Base-by-base conservation (phyloP, 2,113 vertebrate genomes). In the Gobio gobio region DNA sequence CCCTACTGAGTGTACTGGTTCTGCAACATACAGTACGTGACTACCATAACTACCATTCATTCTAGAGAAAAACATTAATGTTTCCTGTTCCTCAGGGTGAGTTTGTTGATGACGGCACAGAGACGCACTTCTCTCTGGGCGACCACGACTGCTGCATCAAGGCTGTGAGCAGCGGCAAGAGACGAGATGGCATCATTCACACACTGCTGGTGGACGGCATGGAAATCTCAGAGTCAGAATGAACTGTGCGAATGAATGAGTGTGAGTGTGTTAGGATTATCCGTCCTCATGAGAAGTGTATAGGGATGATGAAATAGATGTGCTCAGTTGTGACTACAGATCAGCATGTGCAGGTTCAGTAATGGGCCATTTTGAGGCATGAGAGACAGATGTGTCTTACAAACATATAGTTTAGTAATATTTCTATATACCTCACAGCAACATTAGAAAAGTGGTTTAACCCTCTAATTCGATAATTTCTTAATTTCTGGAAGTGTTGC, bases 101-200 rank as follows among this genome's bases (percentile, higher is more conserved):
- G 94, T 99, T 99, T 91, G 98, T 99, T 83, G 98, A 99, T 0
- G 98, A 99, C 2, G 98, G 98, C 61, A 99, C 98, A 5, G 98
- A 99, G 91, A 99, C 98, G 0, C 98, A 99, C 92, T 99, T 99
- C 94, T 95, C 90, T 2, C 91, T 99, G 1, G 95, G 95, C 29
- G 92, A 95, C 76, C 97, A 99, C 70, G 95, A 95, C 90, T 99
- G 98, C 92, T 98, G 93, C 86, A 97, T 99, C 90, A 99, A 99
- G 88, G 98, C 98, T 0, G 96, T 99, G 89, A 99, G 98, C 85
- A 99, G 98, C n/a, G 98, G 98, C 3, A 98, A 96, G 92, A 94
- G 95, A 82, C 95, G 94, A 87, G 98, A 99, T 80, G 98, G 98
- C 58, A 97, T 99, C 91, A 95, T 99, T 89, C 98, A 99, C 79